Conservation (phyloP, 1,140 invertebrate genomes). For the Drosophila trapezifrons region DNA sequence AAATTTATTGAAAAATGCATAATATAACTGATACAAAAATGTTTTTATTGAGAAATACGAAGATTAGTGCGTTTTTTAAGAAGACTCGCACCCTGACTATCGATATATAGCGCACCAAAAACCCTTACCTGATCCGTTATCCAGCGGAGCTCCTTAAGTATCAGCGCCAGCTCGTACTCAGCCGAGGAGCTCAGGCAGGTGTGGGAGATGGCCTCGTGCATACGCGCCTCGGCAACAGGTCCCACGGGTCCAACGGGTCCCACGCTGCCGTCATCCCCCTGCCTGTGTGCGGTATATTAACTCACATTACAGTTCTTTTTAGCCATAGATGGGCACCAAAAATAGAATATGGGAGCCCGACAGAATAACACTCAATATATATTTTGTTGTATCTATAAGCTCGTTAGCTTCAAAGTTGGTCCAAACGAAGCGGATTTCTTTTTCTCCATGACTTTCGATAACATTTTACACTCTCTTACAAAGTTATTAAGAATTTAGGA, state of each 20-base stretch:
- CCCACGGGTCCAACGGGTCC: conserved; percentile 84
- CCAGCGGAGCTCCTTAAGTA: conserved; percentile 96
- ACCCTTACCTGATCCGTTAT: conserved; percentile 87
- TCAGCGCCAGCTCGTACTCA: conserved; percentile 94
- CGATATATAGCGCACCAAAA: neutral
- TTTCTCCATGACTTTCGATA: no score
- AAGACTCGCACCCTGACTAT: neutral
- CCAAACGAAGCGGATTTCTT: no score
- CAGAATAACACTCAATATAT: neutral
- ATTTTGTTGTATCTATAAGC: no score
- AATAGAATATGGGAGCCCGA: neutral
- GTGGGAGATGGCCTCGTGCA: conserved; percentile 84
- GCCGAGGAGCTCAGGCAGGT: conserved; percentile 87
- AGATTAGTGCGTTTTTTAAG: neutral
- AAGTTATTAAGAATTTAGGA: neutral
- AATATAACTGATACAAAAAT: no score
- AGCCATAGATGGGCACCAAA: neutral
- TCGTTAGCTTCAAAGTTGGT: neutral
- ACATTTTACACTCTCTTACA: no score
- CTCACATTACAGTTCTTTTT: neutral
- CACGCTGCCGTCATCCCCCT: conserved; percentile 85
- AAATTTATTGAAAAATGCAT: no score
- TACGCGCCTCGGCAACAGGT: conserved; percentile 72
- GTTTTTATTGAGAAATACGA: no score
- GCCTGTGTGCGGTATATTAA: conserved; percentile 46